These are phyloP conservation scores for Ammospiza caudacuta DNA, from an alignment of 2,113 vertebrate species.

Conservation along the genomic window DNA sequence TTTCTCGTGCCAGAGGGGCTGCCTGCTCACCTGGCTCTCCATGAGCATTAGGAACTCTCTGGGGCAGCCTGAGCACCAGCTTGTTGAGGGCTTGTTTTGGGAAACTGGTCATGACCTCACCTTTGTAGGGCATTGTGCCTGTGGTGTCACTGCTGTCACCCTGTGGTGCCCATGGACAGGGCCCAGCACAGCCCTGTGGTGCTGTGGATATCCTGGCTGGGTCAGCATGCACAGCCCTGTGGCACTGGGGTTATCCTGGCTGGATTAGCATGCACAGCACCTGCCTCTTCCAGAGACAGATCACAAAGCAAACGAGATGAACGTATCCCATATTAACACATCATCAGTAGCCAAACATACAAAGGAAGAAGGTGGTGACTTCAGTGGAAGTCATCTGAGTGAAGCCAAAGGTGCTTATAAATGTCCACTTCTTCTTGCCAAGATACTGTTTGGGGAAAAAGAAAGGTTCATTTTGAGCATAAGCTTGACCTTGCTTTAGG, in stretches of 20 bases:
- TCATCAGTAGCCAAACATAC: background rate
- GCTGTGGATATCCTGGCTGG: background rate
- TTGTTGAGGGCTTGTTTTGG: background rate
- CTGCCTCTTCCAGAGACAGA: background rate
- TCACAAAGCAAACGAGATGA: background rate
- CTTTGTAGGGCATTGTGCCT: background rate
- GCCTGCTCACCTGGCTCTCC: background rate
- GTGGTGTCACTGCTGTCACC: background rate
- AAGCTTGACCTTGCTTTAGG: background rate
- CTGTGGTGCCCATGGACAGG: background rate
- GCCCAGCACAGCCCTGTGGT: background rate
- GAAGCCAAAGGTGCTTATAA: background rate
- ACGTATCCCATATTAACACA: background rate
- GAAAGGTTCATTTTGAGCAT: background rate
- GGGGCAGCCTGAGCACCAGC: background rate
- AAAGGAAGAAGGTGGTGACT: background rate
- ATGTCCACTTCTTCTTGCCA: background rate
- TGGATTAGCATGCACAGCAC: background rate
- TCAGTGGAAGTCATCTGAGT: background rate
- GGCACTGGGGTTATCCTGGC: too few species aligned
- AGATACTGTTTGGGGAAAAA: background rate
- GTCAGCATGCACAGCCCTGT: background rate
- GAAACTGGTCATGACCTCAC: background rate
- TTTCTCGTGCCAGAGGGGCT: background rate
- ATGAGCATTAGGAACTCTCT: background rate